Evolutionary conservation across 2,113 vertebrate species (phyloP).

Genomic region (Trochalopteron elliotii): DNA sequence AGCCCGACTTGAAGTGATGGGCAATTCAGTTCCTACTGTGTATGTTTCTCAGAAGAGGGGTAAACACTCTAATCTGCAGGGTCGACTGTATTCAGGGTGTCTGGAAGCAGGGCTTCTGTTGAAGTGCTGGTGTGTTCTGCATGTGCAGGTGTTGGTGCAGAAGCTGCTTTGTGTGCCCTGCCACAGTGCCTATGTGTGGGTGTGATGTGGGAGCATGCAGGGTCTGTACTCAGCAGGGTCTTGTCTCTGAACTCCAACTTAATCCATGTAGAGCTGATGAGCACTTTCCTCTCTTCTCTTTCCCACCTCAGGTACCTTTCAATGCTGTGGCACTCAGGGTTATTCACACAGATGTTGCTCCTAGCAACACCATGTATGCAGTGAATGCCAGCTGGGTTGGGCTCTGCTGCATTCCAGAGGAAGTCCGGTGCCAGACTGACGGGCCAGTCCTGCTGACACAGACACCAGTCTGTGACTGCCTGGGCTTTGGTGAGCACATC

Average conservation of each 20-base stretch:
- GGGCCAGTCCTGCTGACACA: conserved; percentile 87
- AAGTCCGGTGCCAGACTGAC: conserved; percentile 62
- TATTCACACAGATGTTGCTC: conserved; percentile 84
- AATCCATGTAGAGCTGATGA: accelerated
- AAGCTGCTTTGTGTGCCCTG: background rate
- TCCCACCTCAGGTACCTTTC: conserved; percentile 83
- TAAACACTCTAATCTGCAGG: accelerated
- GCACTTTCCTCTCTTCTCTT: background rate
- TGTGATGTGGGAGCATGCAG: background rate
- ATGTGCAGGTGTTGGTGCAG: background rate
- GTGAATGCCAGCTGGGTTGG: conserved; percentile 88
- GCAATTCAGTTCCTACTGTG: accelerated
- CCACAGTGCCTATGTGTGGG: accelerated
- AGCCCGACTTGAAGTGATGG: accelerated
- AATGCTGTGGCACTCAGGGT: conserved; percentile 82
- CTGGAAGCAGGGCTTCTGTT: too few species aligned
- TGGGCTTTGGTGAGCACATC: conserved; percentile 86
- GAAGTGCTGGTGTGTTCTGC: accelerated
- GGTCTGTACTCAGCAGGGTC: background rate
- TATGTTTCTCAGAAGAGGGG: accelerated
- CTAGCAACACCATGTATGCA: conserved; percentile 86
- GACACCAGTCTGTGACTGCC: conserved; percentile 87
- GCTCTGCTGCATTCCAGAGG: conserved; percentile 86
- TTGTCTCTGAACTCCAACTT: background rate
- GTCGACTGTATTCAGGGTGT: accelerated